Evolutionary conservation across 2,888 invertebrate species (phyloP).

Genomic region (Hylaea fasciaria): DNA sequence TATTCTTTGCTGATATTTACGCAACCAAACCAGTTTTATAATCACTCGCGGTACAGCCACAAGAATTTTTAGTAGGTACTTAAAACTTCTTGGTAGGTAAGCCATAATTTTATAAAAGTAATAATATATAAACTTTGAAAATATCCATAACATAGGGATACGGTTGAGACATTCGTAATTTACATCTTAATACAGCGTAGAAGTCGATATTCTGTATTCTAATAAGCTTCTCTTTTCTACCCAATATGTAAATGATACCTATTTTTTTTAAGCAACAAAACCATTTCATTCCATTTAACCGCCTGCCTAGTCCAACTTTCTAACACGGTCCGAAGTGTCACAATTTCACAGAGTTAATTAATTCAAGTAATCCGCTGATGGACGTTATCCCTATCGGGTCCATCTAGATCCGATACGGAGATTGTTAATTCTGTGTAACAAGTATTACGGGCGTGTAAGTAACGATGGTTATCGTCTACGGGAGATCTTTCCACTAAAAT

Average conservation of each 20-base stretch:
- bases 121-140: too few relatives aligned
- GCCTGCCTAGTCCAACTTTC: conserved; percentile 54
- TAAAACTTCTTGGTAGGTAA: too few relatives aligned
- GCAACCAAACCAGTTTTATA: too few relatives aligned
- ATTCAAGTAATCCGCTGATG: conserved; percentile 72
- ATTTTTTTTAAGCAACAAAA: conserved; percentile 6
- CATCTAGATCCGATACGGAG: conserved; percentile 67
- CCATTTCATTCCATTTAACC: neutral
- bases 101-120: too few relatives aligned
- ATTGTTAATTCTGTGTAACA: conserved; percentile 69
- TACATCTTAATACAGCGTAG: too few relatives aligned
- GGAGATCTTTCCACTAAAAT: conserved; percentile 40
- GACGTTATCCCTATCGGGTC: conserved; percentile 69
- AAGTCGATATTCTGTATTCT: too few relatives aligned
- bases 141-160: too few relatives aligned
- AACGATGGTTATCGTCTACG: conserved; percentile 51
- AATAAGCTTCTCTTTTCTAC: neutral
- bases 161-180: too few relatives aligned
- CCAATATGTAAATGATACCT: neutral
- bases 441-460: conserved; percentile 61
- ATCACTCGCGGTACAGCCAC: too few relatives aligned
- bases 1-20: too few relatives aligned
- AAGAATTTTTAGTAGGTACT: too few relatives aligned
- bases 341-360: conserved; percentile 69
- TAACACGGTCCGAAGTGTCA: conserved; percentile 62